Percentiles rank a stretch among this genome's conserved stretches.
Conservation (phyloP, 1,140 invertebrate species). For the Megalonaias nervosa region DNA sequence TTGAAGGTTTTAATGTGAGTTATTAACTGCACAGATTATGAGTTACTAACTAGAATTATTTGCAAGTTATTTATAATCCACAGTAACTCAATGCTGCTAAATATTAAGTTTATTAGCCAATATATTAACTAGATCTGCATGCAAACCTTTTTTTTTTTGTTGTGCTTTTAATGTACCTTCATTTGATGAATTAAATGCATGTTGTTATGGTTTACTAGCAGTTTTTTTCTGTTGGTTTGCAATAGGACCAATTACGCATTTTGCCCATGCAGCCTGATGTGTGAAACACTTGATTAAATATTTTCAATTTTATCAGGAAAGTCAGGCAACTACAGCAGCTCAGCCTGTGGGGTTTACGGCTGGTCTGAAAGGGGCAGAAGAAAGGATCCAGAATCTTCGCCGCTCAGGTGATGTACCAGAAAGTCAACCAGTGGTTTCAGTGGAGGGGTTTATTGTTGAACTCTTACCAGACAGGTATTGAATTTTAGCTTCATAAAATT, state of each 20-base stretch:
- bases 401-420: conserved; percentile 68
- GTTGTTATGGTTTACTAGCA: neutral
- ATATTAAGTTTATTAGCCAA: neutral
- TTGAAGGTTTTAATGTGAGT: no score
- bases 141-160: neutral
- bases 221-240: neutral
- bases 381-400: conserved; percentile 65
- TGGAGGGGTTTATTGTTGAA: conserved; percentile 86
- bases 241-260: no score
- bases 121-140: neutral
- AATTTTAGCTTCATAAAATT: neutral
- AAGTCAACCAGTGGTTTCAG: conserved; percentile 80
- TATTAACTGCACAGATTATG: no score
- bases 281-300: neutral
- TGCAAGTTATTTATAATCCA: no score
- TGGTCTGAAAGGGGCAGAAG: conserved; percentile 77
- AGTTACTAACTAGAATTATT: no score
- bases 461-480: conserved; percentile 80
- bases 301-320: conserved; percentile 54
- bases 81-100: no score
- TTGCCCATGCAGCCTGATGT: neutral
- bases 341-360: conserved; percentile 86
- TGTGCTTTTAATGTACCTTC: no score
- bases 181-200: neutral
- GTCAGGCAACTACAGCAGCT: conserved; percentile 65